Base-by-base conservation (phyloP, 2,888 invertebrate species). In the Anthrax anthrax region DNA sequence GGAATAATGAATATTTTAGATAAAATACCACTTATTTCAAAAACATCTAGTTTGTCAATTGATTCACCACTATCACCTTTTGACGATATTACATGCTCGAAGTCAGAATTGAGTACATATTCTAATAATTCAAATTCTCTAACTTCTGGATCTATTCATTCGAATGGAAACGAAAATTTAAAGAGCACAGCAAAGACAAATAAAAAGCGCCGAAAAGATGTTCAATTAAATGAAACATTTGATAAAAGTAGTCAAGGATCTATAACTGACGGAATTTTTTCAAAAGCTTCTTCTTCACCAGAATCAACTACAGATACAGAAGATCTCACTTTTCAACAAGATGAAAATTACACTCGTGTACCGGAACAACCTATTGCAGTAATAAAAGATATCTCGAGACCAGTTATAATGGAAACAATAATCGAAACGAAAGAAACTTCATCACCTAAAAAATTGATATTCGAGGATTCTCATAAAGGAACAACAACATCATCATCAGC, bases 201-300 rank as follows among this genome's bases (percentile, higher is more conserved):
- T 4, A 65, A 64, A 51, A 64, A 63, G 49, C 59, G 64, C 0
- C 59, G 67, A 3, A 54, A 60, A 13, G 69, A 69, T 54, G 69
- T 59, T 0, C 61, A 68, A 50, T 57, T 69, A 1, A 69, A 69
- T 51, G 69, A 69, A 54, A 69, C 69, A 1, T 69, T 66, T 40
- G 69, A 69, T 47, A 69, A 69, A 52, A 69, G 69, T 46, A 69
- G 69, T 52, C 53, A 67, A 37, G 68, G 66, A 4, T 69, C 69
- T 2, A 55, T 63, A 14, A 66, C 68, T 0, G 69, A 69, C 53
- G 69, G 65, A 23, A 53, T 67, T 9, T 59, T 69, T 4, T 68
- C 69, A 4, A 68, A 68, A 55, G 69, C 69, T 18, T 54, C 62
- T 40, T 69, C 69, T 13, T 67, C 67, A 0, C 57, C 61, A 2